Evolutionary conservation across 2,888 invertebrate genomes (phyloP).

Genomic region (Dolichomitus sp.): DNA sequence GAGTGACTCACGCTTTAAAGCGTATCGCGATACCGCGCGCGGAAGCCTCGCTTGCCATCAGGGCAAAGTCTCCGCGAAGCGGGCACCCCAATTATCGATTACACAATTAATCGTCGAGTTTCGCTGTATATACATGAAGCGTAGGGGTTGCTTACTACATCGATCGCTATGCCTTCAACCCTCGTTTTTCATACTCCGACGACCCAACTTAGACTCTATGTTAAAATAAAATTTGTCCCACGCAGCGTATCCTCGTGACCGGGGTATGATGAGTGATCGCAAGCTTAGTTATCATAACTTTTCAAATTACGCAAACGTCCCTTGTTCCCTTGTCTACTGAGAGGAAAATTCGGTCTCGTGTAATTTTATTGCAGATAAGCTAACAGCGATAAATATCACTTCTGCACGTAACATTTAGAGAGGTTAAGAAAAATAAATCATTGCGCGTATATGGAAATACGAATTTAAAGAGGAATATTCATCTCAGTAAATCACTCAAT

Average conservation of each 20-base stretch:
- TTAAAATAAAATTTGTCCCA: slow-evolving; percentile 63
- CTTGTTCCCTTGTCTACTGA: slow-evolving; percentile 14
- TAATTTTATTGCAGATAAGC: slow-evolving; percentile 30
- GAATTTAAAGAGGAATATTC: background rate
- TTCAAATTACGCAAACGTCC: slow-evolving; percentile 57
- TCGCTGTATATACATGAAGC: slow-evolving; percentile 42
- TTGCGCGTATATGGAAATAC: background rate
- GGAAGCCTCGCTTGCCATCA: slow-evolving; percentile 54
- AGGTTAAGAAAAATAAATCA: background rate
- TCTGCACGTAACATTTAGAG: background rate
- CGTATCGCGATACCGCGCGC: slow-evolving; percentile 73
- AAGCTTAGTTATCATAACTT: slow-evolving; percentile 64
- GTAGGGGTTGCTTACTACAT: slow-evolving; percentile 34
- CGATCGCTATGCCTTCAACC: slow-evolving; percentile 39
- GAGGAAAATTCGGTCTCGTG: slow-evolving; percentile 17
- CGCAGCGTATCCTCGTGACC: slow-evolving; percentile 47
- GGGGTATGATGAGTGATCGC: slow-evolving; percentile 57
- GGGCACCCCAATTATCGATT: slow-evolving; percentile 80
- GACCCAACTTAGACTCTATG: slow-evolving; percentile 34
- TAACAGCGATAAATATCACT: slow-evolving; percentile 10
- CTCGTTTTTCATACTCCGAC: slow-evolving; percentile 29
- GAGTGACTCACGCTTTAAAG: slow-evolving; percentile 84
- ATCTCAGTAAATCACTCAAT: background rate
- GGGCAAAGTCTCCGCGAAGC: slow-evolving; percentile 66
- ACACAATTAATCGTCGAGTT: slow-evolving; percentile 80